A percentile compares a stretch with the other conserved stretches of the same genome.
phyloP scores from a whole-genome alignment of 2,113 vertebrate species.

The Nipponia nippon region DNA sequence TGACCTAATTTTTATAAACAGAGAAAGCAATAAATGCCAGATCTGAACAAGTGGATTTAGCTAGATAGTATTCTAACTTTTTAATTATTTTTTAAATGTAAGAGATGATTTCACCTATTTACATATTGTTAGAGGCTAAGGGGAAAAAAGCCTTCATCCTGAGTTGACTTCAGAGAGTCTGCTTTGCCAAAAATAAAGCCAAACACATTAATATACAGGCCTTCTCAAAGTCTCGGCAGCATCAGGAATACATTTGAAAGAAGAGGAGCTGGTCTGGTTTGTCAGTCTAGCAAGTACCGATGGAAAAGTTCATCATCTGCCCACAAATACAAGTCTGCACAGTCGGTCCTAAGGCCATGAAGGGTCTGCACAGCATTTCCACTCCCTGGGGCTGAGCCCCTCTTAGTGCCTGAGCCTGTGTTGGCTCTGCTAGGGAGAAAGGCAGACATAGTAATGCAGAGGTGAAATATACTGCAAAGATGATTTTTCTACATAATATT shows the following conservation, averaged over 20 bases:
- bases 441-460: neutral
- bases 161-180: conserved; percentile 38
- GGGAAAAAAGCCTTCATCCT: neutral
- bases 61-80: conserved; percentile 25
- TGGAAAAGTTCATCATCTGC: conserved; percentile 13
- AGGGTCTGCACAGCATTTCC: neutral
- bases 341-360: neutral
- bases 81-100: conserved; percentile 50
- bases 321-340: neutral
- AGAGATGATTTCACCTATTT: conserved; percentile 62
- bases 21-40: conserved; percentile 15
- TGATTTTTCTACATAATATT: conserved; percentile 7
- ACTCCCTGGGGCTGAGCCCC: neutral
- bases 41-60: conserved; percentile 17
- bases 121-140: conserved; percentile 35
- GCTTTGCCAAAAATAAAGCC: conserved; percentile 51
- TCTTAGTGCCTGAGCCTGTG: neutral
- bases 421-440: neutral
- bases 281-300: conserved; percentile 11
- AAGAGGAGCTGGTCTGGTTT: conserved; percentile 20
- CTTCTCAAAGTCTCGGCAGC: neutral
- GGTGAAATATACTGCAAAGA: neutral
- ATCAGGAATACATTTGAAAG: conserved; percentile 31
- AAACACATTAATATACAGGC: conserved; percentile 14
- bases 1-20: conserved; percentile 46